Evolutionary conservation across 2,888 invertebrate genomes (phyloP), one percentile per base, ranked within the genome.

Genomic region (Amphipyra berbera): DNA sequence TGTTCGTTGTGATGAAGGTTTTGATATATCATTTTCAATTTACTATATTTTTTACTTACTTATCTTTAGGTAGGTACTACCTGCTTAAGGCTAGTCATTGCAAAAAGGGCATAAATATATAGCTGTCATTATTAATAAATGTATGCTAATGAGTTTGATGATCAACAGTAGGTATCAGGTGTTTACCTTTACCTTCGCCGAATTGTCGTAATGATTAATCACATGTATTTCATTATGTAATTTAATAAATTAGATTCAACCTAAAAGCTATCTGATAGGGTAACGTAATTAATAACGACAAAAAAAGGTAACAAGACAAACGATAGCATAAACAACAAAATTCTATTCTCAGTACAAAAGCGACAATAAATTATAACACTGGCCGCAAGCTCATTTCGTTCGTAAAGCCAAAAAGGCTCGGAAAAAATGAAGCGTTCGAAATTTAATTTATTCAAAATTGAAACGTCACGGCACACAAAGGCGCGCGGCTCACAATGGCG

Each of bases 401-500:
- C 60, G 66, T 78, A 75, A 85, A 88, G 85, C 85, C 85, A 87
- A 90, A 86, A 91, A 90, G 87, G 83, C 79, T 86, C 61, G 84
- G 84, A 92, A 94, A 92, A 94, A 94, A 92, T 89, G 90, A 92
- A 93, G 93, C 94, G 94, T 94, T 94, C 91, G 93, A 95, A 94
- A 95, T 95, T 94, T 95, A 95, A 95, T 94, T 95, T 95, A 94
- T 94, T 94, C 94, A 93, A 94, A 94, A 95, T 95, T 95, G 94
- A 94, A 94, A 95, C 94, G 94, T 95, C 94, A 95, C 90, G 91
- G 88, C 88, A 82, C 82, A 94, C 94, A 93, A 94, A 93, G 91
- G 92, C 88, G 84, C 84, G 86, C 85, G 85, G 87, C 81, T 78
- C 82, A 94, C 94, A 94, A 94, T 93, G 88, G 93, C 85, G 85